phyloP scores from a whole-genome alignment of 2,888 invertebrate genomes.

The Chrysodeixis includens region DNA sequence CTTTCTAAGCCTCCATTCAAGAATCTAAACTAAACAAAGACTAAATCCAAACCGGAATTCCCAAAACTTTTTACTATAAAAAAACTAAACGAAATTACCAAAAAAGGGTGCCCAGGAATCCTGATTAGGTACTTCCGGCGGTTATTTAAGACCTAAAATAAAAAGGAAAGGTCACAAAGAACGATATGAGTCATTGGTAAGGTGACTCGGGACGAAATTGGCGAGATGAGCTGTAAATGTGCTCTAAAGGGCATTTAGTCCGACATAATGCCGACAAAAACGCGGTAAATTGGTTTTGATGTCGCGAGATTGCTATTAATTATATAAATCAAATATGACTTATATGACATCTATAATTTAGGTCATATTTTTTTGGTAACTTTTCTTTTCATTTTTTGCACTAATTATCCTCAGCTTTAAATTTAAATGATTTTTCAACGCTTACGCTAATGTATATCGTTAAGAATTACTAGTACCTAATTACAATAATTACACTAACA shows the following conservation, averaged over 20 bases:
- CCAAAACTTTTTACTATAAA: constrained; percentile 37
- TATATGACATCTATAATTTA: constrained; percentile 9
- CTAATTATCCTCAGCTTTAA: too few relatives aligned
- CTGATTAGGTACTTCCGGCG: constrained; percentile 86
- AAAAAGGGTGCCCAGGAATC: constrained; percentile 79
- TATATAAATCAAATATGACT: constrained; percentile 13
- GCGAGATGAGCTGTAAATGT: constrained; percentile 30
- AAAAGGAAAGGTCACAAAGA: constrained; percentile 79
- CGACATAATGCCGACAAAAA: constrained; percentile 17
- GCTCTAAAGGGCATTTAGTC: constrained; percentile 31
- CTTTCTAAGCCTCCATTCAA: constrained; percentile 33
- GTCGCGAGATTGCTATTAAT: constrained; percentile 21
- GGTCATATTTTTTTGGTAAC: not conserved
- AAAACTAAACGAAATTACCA: constrained; percentile 66
- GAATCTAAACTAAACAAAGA: constrained; percentile 25
- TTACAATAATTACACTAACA: too few relatives aligned
- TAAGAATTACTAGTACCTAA: too few relatives aligned
- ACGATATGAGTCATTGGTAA: constrained; percentile 75
- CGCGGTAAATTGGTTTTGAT: constrained; percentile 16
- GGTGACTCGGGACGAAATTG: constrained; percentile 68
- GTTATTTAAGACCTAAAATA: constrained; percentile 76
- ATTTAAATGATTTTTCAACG: too few relatives aligned
- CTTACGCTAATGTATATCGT: too few relatives aligned
- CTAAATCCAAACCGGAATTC: constrained; percentile 36
- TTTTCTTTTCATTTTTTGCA: not conserved